These are phyloP conservation scores for Onychomys torridus DNA, from an alignment of 2,797 vertebrate species.

Conservation along the genomic window DNA sequence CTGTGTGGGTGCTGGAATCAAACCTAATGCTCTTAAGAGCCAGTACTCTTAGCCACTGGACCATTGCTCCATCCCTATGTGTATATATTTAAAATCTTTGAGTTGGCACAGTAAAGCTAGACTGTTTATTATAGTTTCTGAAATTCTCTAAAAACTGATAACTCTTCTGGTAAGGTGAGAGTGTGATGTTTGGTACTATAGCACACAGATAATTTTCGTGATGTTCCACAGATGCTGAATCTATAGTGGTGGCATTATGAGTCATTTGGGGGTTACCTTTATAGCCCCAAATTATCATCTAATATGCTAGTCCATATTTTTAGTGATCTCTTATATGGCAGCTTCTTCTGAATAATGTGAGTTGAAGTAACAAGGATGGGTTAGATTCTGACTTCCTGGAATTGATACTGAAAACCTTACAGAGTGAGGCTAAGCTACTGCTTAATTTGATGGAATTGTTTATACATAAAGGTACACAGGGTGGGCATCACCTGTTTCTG, in stretches of 20 bases:
- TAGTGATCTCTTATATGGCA: background rate
- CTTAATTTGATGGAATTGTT: background rate
- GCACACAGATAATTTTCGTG: background rate
- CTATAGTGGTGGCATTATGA: background rate
- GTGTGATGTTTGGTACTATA: background rate
- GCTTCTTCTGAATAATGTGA: background rate
- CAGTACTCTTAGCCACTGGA: background rate
- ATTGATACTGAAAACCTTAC: background rate
- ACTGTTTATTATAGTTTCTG: constrained; percentile 56
- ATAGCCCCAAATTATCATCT: background rate
- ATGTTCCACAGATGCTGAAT: background rate
- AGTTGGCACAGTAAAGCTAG: constrained; percentile 8
- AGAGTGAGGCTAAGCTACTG: background rate
- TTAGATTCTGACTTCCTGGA: background rate
- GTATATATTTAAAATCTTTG: background rate
- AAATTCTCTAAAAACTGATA: constrained; percentile 32
- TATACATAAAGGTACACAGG: background rate
- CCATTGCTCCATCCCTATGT: background rate
- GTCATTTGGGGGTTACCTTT: background rate
- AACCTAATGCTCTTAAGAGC: background rate
- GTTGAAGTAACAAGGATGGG: background rate
- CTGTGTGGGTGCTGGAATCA: background rate
- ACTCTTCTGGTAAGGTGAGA: background rate
- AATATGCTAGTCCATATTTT: background rate
- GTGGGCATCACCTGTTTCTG: background rate